phyloP scores from a whole-genome alignment of 2,113 vertebrate species.

The Cyanocitta stelleri region DNA sequence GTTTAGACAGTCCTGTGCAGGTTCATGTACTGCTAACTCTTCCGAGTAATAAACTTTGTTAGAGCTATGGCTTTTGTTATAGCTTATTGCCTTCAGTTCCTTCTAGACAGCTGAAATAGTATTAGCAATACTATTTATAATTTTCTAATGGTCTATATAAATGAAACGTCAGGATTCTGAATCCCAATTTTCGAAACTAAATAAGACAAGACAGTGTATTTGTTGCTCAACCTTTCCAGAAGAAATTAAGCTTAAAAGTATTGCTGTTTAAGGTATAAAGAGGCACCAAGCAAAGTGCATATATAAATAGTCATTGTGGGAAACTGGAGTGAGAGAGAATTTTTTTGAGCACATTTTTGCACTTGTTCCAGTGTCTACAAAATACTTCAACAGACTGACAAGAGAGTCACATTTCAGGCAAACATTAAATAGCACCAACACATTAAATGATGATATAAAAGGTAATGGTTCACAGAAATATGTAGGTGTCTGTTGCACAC shows the following conservation, averaged over 20 bases:
- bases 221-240: not conserved
- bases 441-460: conserved; percentile 36
- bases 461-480: conserved; percentile 50
- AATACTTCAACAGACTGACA: conserved; percentile 10
- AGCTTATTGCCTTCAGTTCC: not conserved
- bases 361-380: not conserved
- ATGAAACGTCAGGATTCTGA: not conserved
- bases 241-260: not conserved
- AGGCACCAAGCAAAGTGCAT: not conserved
- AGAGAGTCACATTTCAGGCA: conserved; percentile 21
- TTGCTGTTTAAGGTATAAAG: not conserved
- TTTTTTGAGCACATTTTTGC: not conserved
- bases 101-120: not conserved
- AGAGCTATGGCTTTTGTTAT: not conserved
- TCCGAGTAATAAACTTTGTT: not conserved
- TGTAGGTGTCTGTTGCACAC: conserved; percentile 40
- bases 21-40: not conserved
- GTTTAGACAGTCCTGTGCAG: not conserved
- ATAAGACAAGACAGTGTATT: not conserved
- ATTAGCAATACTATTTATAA: not conserved
- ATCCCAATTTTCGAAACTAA: not conserved
- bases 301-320: not conserved
- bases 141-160: not conserved
- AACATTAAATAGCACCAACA: conserved; percentile 26
- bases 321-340: not conserved